Percentiles rank a stretch among this genome's conserved stretches.
Conservation (phyloP, 2,888 invertebrate genomes). For the Morinoia aosen region DNA sequence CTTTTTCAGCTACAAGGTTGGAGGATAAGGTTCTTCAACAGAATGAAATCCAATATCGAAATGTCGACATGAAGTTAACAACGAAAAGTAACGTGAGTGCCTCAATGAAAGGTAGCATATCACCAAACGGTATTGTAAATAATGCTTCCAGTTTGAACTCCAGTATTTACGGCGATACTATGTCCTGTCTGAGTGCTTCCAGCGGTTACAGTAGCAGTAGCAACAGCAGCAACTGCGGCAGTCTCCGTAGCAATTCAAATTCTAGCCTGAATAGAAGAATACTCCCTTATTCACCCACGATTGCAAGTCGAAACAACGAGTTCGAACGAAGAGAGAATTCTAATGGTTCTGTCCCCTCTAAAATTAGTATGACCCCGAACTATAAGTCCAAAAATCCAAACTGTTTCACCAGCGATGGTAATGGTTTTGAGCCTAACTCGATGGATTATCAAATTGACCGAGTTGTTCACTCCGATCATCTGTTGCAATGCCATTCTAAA, state of each 20-base stretch:
- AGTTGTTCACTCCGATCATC: not conserved
- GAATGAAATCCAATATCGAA: not conserved
- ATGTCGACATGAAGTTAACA: not conserved
- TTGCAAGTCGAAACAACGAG: not conserved
- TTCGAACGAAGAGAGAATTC: not conserved
- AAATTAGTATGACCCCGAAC: not conserved
- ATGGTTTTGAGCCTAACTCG: not conserved
- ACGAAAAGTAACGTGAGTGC: not conserved
- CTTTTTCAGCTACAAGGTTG: not conserved
- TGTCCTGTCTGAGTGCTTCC: slow-evolving; percentile 27
- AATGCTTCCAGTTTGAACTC: not conserved
- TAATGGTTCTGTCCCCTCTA: not conserved
- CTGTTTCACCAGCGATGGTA: not conserved
- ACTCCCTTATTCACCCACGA: not conserved
- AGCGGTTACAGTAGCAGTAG: slow-evolving; percentile 44
- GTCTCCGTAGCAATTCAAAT: slow-evolving; percentile 32
- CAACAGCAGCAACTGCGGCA: slow-evolving; percentile 31
- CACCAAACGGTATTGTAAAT: not conserved
- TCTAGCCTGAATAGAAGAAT: slow-evolving; percentile 26
- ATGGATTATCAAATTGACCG: not conserved
- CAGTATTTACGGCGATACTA: not conserved
- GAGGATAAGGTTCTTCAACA: not conserved
- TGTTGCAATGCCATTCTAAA: not conserved
- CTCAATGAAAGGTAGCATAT: not conserved
- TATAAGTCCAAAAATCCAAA: not conserved